Conservation (phyloP, 2,113 vertebrate species). For the Epinephelus lanceolatus region DNA sequence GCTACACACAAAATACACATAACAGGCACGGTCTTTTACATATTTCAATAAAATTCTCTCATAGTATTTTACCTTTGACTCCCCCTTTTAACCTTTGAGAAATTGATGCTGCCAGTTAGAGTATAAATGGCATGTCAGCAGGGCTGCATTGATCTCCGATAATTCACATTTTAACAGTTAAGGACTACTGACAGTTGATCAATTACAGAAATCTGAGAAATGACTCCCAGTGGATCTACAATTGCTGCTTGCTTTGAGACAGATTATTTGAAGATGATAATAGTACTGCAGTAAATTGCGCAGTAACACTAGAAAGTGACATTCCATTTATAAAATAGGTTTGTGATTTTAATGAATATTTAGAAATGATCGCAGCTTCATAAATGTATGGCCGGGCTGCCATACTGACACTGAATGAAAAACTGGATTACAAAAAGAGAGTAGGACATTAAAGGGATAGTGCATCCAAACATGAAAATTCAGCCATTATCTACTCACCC, state of each 20-base stretch:
- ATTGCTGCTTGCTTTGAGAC: background rate
- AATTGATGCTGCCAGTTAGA: slow-evolving; percentile 8
- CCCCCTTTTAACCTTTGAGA: background rate
- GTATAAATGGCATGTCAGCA: slow-evolving; percentile 25
- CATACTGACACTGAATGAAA: background rate
- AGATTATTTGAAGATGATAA: slow-evolving; percentile 12
- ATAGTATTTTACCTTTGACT: background rate
- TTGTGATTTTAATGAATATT: background rate
- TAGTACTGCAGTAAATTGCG: background rate
- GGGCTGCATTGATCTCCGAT: slow-evolving; percentile 33
- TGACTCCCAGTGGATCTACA: background rate
- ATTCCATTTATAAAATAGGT: background rate
- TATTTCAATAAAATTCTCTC: background rate
- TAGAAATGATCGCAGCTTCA: background rate
- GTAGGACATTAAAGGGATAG: background rate
- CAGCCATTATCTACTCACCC: too few species aligned
- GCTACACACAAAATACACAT: slow-evolving; percentile 5
- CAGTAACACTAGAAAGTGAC: background rate
- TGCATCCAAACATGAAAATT: too few species aligned
- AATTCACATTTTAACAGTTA: slow-evolving; percentile 45
- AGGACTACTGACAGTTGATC: slow-evolving; percentile 17
- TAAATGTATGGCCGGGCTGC: background rate
- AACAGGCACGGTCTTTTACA: background rate
- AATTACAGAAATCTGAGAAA: slow-evolving; percentile 28
- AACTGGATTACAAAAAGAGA: slow-evolving; percentile 4